Percentiles rank a stretch among this genome's conserved stretches.
phyloP scores from a whole-genome alignment of 2,888 invertebrate genomes.

The Tenthredo distinguenda region DNA sequence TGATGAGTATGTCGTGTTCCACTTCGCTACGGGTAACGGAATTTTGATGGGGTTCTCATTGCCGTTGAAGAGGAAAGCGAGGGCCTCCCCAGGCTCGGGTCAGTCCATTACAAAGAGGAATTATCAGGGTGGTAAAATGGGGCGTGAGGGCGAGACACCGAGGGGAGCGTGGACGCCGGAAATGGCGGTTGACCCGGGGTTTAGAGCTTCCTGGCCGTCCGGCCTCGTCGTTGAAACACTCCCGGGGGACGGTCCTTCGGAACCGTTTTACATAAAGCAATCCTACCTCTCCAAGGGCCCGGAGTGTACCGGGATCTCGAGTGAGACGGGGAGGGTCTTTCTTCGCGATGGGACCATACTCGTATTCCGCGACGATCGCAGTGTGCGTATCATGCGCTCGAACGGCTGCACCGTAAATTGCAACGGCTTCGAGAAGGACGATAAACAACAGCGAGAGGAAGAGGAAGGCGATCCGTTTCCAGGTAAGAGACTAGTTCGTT shows the following conservation, averaged over 20 bases:
- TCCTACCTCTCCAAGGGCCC: conserved; percentile 64
- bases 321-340: conserved; percentile 68
- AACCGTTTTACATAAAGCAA: conserved; percentile 71
- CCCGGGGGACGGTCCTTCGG: conserved; percentile 59
- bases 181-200: conserved; percentile 57
- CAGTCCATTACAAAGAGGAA: conserved; percentile 25
- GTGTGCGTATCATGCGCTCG: conserved; percentile 68
- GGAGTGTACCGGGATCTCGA: conserved; percentile 51
- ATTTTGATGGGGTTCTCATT: conserved; percentile 66
- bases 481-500: background rate
- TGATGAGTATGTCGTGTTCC: conserved; percentile 61
- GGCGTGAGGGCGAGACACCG: background rate
- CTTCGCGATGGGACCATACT: conserved; percentile 72
- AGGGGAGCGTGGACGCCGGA: conserved; percentile 7
- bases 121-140: conserved; percentile 11
- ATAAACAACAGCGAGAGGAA: background rate
- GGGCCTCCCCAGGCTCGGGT: background rate
- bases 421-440: conserved; percentile 56
- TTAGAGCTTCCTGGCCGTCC: conserved; percentile 68
- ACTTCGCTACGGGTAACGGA: conserved; percentile 66
- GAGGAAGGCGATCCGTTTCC: background rate
- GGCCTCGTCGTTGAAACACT: conserved; percentile 67
- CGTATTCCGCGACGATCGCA: conserved; percentile 69
- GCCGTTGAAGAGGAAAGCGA: background rate
- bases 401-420: conserved; percentile 70